Base-by-base conservation (phyloP, 2,888 invertebrate genomes). In the Spicauda simplicius region DNA sequence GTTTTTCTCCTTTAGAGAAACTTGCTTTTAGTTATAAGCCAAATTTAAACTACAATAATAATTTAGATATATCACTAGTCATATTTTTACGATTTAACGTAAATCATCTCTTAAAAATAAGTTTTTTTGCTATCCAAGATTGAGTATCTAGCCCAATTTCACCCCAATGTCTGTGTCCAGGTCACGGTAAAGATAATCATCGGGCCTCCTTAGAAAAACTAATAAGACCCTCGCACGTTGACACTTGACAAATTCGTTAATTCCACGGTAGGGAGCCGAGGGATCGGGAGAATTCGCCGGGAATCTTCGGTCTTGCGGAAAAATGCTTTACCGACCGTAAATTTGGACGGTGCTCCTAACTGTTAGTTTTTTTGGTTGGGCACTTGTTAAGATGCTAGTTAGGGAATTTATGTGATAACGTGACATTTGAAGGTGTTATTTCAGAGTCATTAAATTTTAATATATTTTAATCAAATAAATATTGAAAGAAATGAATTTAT, bases 161-260 rank as follows among this genome's bases (percentile, higher is more conserved):
- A 58, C 25, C 30, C 58, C 41, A 55, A 25, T 4, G 58, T 56
- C 55, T 48, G 33, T 58, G 16, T 53, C 33, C 19, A 58, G 60
- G 77, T 78, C 81, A 77, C 81, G 74, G 80, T 80, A 83, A 79
- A 85, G 85, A 86, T 69, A 62, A 70, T 69, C 66, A 70, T 63
- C 59, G 54, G 57, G 64, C 69, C 71, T 71, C 68, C 69, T 50
- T 53, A 37, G 84, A 85, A 87, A 87, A 89, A 88, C 87, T 90
- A 90, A 91, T 91, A 91, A 88, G 85, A 83, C 77, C 82, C 77
- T 81, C 74, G 69, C 73, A 72, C 80, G 81, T 79, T 90, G 91
- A 91, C 91, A 89, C 83, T 89, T 92, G 92, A 92, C 91, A 92
- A 91, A 92, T 92, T 90, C 88, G 90, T 88, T 90, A 91, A 91